Evolutionary conservation across 2,888 invertebrate species (phyloP).

Genomic region (Drepanosiphum platanoidis): DNA sequence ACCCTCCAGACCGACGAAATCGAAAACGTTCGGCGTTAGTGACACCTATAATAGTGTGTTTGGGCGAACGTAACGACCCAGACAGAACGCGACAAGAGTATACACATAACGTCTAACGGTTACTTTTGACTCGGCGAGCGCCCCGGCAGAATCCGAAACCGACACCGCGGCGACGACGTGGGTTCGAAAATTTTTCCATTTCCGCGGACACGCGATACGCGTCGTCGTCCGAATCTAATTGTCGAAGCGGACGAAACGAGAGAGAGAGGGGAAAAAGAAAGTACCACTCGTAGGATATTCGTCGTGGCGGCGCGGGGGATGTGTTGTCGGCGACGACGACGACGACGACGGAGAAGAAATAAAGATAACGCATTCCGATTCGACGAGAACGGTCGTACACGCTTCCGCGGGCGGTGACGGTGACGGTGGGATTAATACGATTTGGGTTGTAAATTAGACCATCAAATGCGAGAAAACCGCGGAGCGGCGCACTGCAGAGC

Average conservation of each 20-base stretch:
- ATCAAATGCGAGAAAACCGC: conserved; percentile 12
- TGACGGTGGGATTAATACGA: background rate
- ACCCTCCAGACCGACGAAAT: background rate
- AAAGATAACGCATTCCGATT: background rate
- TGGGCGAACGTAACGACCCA: background rate
- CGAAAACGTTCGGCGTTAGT: background rate
- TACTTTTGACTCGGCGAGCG: too few species aligned
- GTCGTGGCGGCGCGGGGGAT: too few species aligned
- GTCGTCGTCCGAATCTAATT: too few species aligned
- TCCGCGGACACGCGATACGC: background rate
- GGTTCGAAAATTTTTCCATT: background rate
- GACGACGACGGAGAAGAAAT: background rate
- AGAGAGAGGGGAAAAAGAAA: too few species aligned
- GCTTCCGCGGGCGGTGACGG: background rate
- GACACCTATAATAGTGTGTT: background rate
- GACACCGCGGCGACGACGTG: too few species aligned
- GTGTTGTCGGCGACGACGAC: too few species aligned
- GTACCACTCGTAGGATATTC: too few species aligned
- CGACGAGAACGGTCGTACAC: background rate
- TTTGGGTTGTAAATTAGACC: background rate
- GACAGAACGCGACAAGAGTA: background rate
- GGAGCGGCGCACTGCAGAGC: too few species aligned
- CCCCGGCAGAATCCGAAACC: background rate
- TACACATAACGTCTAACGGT: background rate
- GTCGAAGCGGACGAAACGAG: too few species aligned